A percentile compares a stretch with the other conserved stretches of the same genome.
These are phyloP conservation scores for Zoroaster sp. DNA, from an alignment of 53 echinoderm and acorn worm species.

Conservation along the genomic window DNA sequence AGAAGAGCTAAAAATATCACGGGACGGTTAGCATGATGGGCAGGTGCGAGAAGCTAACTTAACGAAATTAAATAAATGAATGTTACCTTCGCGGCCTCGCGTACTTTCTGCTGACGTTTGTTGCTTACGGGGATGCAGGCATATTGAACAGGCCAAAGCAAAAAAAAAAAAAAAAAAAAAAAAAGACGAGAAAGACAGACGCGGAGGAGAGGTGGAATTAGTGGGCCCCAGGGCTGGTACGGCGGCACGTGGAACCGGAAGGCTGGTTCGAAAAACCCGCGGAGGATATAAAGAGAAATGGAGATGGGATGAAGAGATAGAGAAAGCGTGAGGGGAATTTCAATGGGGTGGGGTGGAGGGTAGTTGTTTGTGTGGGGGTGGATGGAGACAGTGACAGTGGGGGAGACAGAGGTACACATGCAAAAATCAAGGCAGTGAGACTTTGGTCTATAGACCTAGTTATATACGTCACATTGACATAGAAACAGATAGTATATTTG, in stretches of 20 bases:
- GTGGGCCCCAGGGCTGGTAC: conserved; percentile 5
- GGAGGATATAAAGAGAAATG: not conserved
- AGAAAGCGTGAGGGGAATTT: not conserved
- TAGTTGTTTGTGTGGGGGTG: not conserved
- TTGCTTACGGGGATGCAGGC: conserved; percentile 21
- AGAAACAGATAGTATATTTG: not conserved
- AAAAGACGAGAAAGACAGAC: too few relatives aligned
- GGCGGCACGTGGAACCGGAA: conserved; percentile 14
- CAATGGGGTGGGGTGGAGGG: not conserved
- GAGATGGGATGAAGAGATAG: not conserved
- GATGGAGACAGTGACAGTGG: conserved; percentile 4
- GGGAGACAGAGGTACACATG: not conserved
- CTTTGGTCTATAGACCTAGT: not conserved
- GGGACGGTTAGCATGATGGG: conserved; percentile 18
- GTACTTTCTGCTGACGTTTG: conserved; percentile 64
- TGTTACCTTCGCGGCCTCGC: conserved; percentile 60
- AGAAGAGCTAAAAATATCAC: conserved; percentile 3
- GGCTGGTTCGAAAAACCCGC: not conserved
- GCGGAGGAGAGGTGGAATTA: conserved; percentile 15
- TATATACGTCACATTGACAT: too few relatives aligned
- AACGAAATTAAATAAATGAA: conserved; percentile 82
- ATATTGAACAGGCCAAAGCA: not conserved
- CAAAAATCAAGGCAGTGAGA: not conserved
- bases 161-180: not conserved
- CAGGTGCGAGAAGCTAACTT: conserved; percentile 64